Evolutionary conservation across 2,888 invertebrate species (phyloP).

Genomic region (Petrophora chlorosata): DNA sequence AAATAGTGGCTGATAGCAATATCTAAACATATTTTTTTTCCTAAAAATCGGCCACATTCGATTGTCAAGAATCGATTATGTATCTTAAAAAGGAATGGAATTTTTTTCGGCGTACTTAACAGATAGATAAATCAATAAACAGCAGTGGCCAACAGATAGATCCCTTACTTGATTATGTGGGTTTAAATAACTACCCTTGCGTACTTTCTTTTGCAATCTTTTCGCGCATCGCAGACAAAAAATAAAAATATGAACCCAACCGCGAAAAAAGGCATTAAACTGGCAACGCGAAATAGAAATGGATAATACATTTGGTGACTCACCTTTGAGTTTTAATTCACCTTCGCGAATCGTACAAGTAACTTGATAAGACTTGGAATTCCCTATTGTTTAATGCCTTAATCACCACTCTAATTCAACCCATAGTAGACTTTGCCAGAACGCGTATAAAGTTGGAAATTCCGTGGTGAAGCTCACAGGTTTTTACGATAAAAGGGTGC

Average conservation of each 20-base stretch:
- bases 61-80: no score
- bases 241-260: not conserved
- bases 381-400: conserved; percentile 24
- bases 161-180: no score
- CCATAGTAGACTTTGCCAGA: conserved; percentile 23
- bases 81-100: no score
- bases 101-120: no score
- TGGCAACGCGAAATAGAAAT: conserved; percentile 47
- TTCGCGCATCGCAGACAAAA: not conserved
- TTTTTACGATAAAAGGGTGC: conserved; percentile 28
- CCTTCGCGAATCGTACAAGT: conserved; percentile 64
- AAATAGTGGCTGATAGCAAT: no score
- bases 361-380: conserved; percentile 62
- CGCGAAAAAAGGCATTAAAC: conserved; percentile 25
- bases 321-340: conserved; percentile 59
- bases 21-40: no score
- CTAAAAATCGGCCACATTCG: no score
- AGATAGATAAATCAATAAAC: no score
- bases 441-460: conserved; percentile 22
- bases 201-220: no score
- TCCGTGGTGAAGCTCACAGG: not conserved
- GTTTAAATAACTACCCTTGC: no score
- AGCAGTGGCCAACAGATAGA: no score
- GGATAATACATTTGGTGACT: conserved; percentile 60
- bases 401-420: conserved; percentile 1